Evolutionary conservation across 1,140 invertebrate species (phyloP).

Genomic region (Caenorhabditis remanei): DNA sequence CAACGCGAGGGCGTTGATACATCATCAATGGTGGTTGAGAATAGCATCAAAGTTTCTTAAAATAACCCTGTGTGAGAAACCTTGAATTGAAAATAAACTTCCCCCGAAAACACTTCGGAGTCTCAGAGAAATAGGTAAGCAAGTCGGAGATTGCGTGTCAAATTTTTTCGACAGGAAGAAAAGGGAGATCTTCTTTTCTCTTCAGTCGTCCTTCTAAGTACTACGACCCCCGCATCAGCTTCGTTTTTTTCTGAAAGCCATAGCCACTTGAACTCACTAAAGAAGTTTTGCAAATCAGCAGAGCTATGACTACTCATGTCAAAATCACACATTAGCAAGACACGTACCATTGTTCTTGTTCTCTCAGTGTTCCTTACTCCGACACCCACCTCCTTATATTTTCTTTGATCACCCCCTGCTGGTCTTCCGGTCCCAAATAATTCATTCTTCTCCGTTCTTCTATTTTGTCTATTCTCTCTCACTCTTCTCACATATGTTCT

Average conservation of each 20-base stretch:
- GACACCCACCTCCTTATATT: not conserved
- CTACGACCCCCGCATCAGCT: constrained; percentile 6
- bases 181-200: not conserved
- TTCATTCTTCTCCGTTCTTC: constrained; percentile 9
- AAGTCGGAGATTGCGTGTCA: constrained; percentile 45
- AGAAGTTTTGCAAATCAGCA: not conserved
- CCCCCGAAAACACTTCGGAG: not conserved
- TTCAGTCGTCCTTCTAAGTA: not conserved
- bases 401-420: not conserved
- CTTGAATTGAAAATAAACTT: not conserved
- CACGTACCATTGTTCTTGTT: not conserved
- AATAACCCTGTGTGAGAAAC: constrained; percentile 7
- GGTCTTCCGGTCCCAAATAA: not conserved
- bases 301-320: not conserved
- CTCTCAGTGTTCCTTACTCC: not conserved
- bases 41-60: constrained; percentile 38
- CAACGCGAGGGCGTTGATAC: constrained; percentile 48
- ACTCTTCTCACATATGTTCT: not conserved
- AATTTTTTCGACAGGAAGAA: not conserved
- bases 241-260: constrained; percentile 26
- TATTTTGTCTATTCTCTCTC: not conserved
- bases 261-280: not conserved
- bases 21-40: constrained; percentile 35
- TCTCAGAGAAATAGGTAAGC: constrained; percentile 45
- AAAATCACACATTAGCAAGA: not conserved